phyloP scores from a whole-genome alignment of 2,797 vertebrate genomes.

The Epinephelus awoara region DNA sequence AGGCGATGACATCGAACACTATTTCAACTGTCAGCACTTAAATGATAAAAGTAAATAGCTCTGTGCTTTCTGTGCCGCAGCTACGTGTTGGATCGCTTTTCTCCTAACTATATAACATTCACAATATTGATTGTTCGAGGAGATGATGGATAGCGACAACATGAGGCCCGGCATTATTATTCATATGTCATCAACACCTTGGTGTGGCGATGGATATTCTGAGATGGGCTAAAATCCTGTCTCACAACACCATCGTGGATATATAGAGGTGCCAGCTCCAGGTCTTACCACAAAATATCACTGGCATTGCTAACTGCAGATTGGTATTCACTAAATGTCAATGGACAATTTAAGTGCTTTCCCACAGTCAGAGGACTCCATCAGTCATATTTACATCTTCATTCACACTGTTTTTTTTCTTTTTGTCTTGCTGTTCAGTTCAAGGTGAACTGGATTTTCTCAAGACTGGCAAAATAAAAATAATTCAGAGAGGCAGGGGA shows the following conservation, averaged over 20 bases:
- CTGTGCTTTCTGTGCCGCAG: slow-evolving; percentile 29
- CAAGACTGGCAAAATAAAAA: slow-evolving; percentile 30
- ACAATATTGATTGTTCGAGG: slow-evolving; percentile 56
- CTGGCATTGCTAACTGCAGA: slow-evolving; percentile 60
- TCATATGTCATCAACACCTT: slow-evolving; percentile 57
- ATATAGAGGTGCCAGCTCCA: slow-evolving; percentile 47
- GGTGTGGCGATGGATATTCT: slow-evolving; percentile 37
- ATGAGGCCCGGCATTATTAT: slow-evolving; percentile 42
- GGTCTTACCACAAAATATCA: slow-evolving; percentile 72
- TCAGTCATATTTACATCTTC: slow-evolving; percentile 33
- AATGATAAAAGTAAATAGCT: slow-evolving; percentile 65
- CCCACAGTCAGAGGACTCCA: slow-evolving; percentile 21
- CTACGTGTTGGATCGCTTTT: slow-evolving; percentile 40
- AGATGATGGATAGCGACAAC: slow-evolving; percentile 51
- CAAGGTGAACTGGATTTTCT: slow-evolving; percentile 44
- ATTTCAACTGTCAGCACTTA: slow-evolving; percentile 63
- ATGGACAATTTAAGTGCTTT: slow-evolving; percentile 64
- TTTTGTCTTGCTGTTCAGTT: slow-evolving; percentile 13
- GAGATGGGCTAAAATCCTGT: slow-evolving; percentile 39
- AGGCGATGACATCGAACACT: slow-evolving; percentile 49
- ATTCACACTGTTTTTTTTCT: slow-evolving; percentile 18
- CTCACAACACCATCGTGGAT: slow-evolving; percentile 40
- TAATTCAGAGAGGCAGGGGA: neutral
- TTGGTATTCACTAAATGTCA: slow-evolving; percentile 78
- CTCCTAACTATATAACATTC: slow-evolving; percentile 55